Percentiles rank a stretch among this genome's conserved stretches.
phyloP scores from a whole-genome alignment of 2,888 invertebrate species.

The Euproctis similis region DNA sequence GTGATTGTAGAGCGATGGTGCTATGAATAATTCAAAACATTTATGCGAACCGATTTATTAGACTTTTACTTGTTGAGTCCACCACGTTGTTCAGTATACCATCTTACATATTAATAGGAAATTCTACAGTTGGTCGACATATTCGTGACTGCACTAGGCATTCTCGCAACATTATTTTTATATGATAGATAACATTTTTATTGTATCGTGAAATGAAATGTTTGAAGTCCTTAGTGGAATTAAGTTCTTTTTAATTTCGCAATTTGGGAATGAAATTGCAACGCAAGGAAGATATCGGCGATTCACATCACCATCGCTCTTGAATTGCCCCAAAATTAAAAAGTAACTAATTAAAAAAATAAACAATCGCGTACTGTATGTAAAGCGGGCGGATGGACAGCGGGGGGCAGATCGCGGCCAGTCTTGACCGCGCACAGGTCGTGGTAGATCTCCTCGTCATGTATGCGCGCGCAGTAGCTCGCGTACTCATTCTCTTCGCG shows the following conservation, averaged over 20 bases:
- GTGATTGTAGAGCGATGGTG: slow-evolving; percentile 49
- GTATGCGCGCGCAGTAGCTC: slow-evolving; percentile 81
- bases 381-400: slow-evolving; percentile 57
- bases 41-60: slow-evolving; percentile 35
- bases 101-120: neutral
- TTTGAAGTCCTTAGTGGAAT: too few relatives aligned
- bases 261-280: too few relatives aligned
- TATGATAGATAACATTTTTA: too few relatives aligned
- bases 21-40: slow-evolving; percentile 54
- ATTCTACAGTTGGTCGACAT: too few relatives aligned
- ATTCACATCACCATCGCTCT: slow-evolving; percentile 16
- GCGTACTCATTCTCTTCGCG: slow-evolving; percentile 76
- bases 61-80: slow-evolving; percentile 50
- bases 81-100: neutral
- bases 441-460: slow-evolving; percentile 95
- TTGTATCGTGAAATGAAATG: too few relatives aligned
- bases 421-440: slow-evolving; percentile 88
- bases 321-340: slow-evolving; percentile 7
- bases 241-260: too few relatives aligned
- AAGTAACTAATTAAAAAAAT: slow-evolving; percentile 25
- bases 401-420: slow-evolving; percentile 69
- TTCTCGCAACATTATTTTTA: too few relatives aligned
- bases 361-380: slow-evolving; percentile 65
- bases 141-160: too few relatives aligned
- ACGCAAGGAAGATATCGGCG: too few relatives aligned